These are phyloP conservation scores for Zoroaster sp. DNA, from an alignment of 53 echinoderm and acorn worm genomes.

Conservation along the genomic window DNA sequence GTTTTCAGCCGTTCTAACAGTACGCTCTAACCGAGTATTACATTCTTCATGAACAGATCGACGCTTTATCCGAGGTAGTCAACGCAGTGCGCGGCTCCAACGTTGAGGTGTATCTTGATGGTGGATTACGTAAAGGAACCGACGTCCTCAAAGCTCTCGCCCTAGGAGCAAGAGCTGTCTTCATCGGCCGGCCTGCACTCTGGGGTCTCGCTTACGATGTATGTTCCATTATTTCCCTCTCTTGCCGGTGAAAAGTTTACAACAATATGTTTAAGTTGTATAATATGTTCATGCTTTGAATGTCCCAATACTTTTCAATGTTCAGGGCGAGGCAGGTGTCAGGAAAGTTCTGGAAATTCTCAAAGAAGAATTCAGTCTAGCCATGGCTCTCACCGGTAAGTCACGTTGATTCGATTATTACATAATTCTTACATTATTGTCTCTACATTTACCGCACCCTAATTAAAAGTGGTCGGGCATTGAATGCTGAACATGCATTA, in stretches of 20 bases:
- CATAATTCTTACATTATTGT: too few species aligned
- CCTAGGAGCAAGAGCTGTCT: slow-evolving; percentile 19
- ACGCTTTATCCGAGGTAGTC: neutral
- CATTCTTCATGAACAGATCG: neutral
- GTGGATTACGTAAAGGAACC: slow-evolving; percentile 35
- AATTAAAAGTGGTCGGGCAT: too few species aligned
- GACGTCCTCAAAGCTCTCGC: slow-evolving; percentile 22
- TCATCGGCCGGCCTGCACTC: slow-evolving; percentile 30
- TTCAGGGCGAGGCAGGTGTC: slow-evolving; percentile 21
- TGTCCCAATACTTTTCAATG: neutral
- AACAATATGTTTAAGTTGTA: neutral
- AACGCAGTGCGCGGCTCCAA: neutral
- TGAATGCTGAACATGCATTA: too few species aligned
- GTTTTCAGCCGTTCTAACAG: neutral
- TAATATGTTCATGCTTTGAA: neutral
- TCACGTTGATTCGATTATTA: too few species aligned
- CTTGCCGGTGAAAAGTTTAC: neutral
- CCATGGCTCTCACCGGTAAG: slow-evolving; percentile 27
- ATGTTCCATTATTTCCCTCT: neutral
- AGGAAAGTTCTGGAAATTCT: slow-evolving; percentile 26
- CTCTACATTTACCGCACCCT: too few species aligned
- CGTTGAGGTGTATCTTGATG: neutral
- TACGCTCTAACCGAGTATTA: too few species aligned
- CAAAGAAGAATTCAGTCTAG: neutral
- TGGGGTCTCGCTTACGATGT: slow-evolving; percentile 34